Percentiles rank a stretch among this genome's conserved stretches.
phyloP scores from a whole-genome alignment of 2,888 invertebrate genomes.

The Drosophila kanekoi region DNA sequence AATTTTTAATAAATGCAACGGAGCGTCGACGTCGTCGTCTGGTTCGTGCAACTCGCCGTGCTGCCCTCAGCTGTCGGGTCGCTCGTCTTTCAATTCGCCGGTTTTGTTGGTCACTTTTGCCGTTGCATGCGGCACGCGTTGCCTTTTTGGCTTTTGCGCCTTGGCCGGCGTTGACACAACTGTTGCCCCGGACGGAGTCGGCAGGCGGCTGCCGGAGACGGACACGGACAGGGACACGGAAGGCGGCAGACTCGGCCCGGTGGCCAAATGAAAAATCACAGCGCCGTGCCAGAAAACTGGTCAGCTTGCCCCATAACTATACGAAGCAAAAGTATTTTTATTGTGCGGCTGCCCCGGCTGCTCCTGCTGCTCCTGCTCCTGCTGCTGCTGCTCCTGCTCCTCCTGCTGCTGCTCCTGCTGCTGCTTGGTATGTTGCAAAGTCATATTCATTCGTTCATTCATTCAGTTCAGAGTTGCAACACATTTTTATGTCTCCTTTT shows the following conservation, averaged over 20 bases:
- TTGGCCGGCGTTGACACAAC: conserved; percentile 63
- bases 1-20: conserved; percentile 68
- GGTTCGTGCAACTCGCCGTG: conserved; percentile 22
- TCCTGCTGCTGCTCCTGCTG: conserved; percentile 4
- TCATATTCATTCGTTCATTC: conserved; percentile 71
- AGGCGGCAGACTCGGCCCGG: conserved; percentile 23
- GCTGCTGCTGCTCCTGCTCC: conserved; percentile 19
- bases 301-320: conserved; percentile 57
- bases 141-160: conserved; percentile 43
- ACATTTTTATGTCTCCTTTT: conserved; percentile 75
- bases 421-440: conserved; percentile 47
- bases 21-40: conserved; percentile 39
- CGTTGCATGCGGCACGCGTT: conserved; percentile 73
- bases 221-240: not conserved
- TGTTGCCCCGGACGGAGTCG: conserved; percentile 59
- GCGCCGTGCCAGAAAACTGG: conserved; percentile 67
- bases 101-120: conserved; percentile 45
- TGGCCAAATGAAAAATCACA: conserved; percentile 76
- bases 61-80: not conserved
- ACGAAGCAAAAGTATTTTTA: conserved; percentile 63
- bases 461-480: conserved; percentile 71
- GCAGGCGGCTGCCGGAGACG: conserved; percentile 24
- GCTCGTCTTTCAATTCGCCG: too few species aligned
- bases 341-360: conserved; percentile 55
- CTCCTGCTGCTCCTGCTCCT: conserved; percentile 6